A percentile compares a stretch with the other conserved stretches of the same genome.
Evolutionary conservation across 37 sponge, comb jelly and placozoan species (phyloP).

Genomic region (Lycopodina hypogea): DNA sequence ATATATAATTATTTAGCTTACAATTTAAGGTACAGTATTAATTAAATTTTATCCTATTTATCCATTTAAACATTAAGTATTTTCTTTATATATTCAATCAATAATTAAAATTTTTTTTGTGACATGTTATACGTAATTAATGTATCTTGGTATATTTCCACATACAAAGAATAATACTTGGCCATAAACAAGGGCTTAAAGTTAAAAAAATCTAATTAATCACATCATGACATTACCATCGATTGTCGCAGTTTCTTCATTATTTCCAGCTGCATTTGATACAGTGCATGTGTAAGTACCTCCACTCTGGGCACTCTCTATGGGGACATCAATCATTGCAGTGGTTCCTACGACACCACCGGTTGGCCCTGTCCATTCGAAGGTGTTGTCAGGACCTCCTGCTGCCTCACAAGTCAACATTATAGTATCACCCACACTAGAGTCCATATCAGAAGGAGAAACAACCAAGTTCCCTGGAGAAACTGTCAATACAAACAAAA

Average conservation of each 20-base stretch:
- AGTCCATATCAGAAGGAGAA: not conserved
- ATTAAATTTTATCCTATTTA: too few species aligned
- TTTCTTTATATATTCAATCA: too few species aligned
- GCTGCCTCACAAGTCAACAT: constrained; percentile 41
- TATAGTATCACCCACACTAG: not conserved
- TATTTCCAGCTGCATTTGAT: constrained; percentile 60
- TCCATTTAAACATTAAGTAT: too few species aligned
- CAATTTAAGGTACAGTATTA: too few species aligned
- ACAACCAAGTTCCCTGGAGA: constrained; percentile 10
- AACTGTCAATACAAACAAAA: constrained; percentile 1
- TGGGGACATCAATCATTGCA: not conserved
- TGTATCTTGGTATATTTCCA: too few species aligned
- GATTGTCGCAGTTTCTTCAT: not conserved
- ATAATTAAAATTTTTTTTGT: too few species aligned
- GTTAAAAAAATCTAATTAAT: too few species aligned
- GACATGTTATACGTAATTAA: too few species aligned
- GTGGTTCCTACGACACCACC: not conserved
- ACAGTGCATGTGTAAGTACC: constrained; percentile 62
- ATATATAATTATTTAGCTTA: too few species aligned
- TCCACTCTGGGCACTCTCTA: constrained; percentile 16
- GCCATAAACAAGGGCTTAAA: too few species aligned
- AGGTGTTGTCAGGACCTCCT: constrained; percentile 57
- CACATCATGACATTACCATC: constrained; percentile 17
- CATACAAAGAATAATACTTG: too few species aligned
- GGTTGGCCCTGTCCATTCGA: constrained; percentile 21